These are phyloP conservation scores for Sphaerophoria rueppellii DNA, from an alignment of 2,888 invertebrate species.

Conservation along the genomic window DNA sequence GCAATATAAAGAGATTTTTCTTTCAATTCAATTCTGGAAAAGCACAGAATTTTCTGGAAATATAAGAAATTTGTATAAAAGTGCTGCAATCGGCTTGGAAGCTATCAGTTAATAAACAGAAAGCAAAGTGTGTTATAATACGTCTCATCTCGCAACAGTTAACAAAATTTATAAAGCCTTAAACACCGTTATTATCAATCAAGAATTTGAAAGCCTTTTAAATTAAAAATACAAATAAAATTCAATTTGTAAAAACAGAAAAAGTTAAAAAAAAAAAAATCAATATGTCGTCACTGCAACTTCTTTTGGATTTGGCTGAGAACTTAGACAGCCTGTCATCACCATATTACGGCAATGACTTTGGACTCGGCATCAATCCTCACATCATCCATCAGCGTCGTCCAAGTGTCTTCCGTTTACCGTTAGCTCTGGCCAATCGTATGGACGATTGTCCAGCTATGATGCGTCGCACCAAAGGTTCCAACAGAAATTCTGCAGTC, in stretches of 20 bases:
- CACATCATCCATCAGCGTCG: slow-evolving; percentile 31
- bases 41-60: not conserved
- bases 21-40: not conserved
- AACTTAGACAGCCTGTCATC: slow-evolving; percentile 75
- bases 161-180: not conserved
- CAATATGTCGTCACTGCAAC: slow-evolving; percentile 78
- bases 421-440: slow-evolving; percentile 7
- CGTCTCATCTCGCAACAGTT: no score
- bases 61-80: not conserved
- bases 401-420: slow-evolving; percentile 24
- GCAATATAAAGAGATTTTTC: no score
- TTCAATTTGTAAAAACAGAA: no score
- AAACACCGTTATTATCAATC: not conserved
- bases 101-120: slow-evolving; percentile 1
- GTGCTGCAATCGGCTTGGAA: not conserved
- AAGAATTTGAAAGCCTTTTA: no score
- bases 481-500: not conserved
- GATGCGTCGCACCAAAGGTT: slow-evolving; percentile 1
- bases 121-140: not conserved
- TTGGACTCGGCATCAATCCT: slow-evolving; percentile 78
- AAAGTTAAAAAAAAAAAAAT: slow-evolving; percentile 12
- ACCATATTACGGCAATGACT: slow-evolving; percentile 75
- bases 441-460: slow-evolving; percentile 30
- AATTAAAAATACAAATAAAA: no score
- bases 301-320: slow-evolving; percentile 78